phyloP scores from a whole-genome alignment of 2,113 vertebrate genomes.

The Myotis davidii region DNA sequence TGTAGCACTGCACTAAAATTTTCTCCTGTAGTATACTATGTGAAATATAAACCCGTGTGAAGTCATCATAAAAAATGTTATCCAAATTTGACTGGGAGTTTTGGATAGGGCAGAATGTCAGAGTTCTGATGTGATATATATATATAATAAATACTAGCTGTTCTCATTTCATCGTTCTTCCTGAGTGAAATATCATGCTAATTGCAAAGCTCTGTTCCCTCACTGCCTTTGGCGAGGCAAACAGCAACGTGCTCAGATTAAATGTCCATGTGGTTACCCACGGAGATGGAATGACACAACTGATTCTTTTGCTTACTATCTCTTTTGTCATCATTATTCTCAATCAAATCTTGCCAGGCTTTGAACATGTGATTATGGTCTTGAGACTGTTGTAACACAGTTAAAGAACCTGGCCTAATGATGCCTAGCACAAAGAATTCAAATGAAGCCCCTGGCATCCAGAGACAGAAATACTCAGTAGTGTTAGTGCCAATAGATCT shows the following conservation, averaged over 20 bases:
- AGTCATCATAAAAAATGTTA: not conserved
- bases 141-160: not conserved
- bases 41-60: not conserved
- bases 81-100: constrained; percentile 4
- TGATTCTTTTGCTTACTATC: constrained; percentile 4
- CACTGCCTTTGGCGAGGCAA: constrained; percentile 30
- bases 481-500: not conserved
- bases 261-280: constrained; percentile 48
- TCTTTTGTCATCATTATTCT: not conserved
- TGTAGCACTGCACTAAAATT: not conserved
- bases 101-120: constrained; percentile 30
- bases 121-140: not conserved
- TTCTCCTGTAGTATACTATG: not conserved
- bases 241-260: constrained; percentile 7
- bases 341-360: constrained; percentile 25
- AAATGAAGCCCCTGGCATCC: not conserved
- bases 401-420: constrained; percentile 21
- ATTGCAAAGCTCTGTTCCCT: not conserved
- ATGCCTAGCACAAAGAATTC: constrained; percentile 30
- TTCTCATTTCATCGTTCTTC: constrained; percentile 25
- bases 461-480: not conserved
- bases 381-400: not conserved
- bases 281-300: constrained; percentile 51
- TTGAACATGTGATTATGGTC: constrained; percentile 22
- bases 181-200: not conserved